Percentiles rank a stretch among this genome's conserved stretches.
Evolutionary conservation across 1,140 invertebrate species (phyloP).

Genomic region (Argopecten irradians): DNA sequence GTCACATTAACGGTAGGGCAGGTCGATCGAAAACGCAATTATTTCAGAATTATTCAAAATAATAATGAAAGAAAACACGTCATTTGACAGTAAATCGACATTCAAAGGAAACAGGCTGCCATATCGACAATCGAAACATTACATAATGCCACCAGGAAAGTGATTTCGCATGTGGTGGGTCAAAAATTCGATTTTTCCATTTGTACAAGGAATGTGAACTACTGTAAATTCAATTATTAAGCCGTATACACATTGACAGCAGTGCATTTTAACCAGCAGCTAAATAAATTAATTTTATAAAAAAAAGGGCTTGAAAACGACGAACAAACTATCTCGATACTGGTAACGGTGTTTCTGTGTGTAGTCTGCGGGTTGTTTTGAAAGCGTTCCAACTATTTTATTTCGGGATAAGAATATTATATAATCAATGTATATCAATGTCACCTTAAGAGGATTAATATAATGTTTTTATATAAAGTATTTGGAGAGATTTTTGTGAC

Average conservation of each 20-base stretch:
- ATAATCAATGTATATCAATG: not conserved
- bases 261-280: not conserved
- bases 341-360: not conserved
- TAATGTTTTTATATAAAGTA: too few species aligned
- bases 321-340: constrained; percentile 15
- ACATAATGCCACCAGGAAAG: not conserved
- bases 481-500: too few species aligned
- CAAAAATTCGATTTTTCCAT: constrained; percentile 3
- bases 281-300: not conserved
- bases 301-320: not conserved
- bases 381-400: not conserved
- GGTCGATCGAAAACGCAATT: not conserved
- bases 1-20: not conserved
- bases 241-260: not conserved
- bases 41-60: not conserved
- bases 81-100: not conserved
- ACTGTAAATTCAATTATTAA: constrained; percentile 11
- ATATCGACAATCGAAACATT: not conserved
- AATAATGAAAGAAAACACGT: not conserved
- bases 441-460: too few species aligned
- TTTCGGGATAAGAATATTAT: not conserved
- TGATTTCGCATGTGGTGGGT: constrained; percentile 14
- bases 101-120: not conserved
- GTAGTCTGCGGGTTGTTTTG: constrained; percentile 6
- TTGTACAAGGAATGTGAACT: not conserved